Percentiles rank a stretch among this genome's conserved stretches.
phyloP scores from a whole-genome alignment of 2,113 vertebrate genomes.

The Poecile atricapillus region DNA sequence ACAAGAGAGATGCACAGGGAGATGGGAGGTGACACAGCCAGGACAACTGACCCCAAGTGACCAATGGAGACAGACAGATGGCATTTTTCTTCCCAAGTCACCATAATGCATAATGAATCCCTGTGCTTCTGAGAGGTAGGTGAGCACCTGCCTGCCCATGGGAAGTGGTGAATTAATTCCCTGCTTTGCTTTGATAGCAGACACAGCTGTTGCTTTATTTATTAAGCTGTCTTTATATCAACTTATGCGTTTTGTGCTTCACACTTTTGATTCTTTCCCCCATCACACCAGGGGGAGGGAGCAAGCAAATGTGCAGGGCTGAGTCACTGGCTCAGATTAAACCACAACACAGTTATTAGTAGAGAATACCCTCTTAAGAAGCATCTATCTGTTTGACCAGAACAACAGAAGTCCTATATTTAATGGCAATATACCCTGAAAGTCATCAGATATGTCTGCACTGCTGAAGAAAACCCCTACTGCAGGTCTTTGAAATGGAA shows the following conservation, averaged over 20 bases:
- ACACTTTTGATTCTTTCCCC: neutral
- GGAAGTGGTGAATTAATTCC: neutral
- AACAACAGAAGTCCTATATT: neutral
- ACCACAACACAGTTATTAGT: neutral
- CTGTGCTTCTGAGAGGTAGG: neutral
- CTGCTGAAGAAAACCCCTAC: neutral
- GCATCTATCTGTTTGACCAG: neutral
- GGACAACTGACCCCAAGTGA: neutral
- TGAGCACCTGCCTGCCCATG: neutral
- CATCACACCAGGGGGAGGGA: neutral
- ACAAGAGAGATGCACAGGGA: neutral
- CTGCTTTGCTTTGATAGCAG: neutral
- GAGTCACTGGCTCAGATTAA: neutral
- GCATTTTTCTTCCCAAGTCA: accelerated
- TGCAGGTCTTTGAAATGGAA: accelerated
- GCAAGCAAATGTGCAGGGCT: neutral
- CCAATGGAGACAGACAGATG: neutral
- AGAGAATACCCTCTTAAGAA: neutral
- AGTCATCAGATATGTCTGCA: neutral
- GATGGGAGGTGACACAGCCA: neutral
- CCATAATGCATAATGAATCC: accelerated
- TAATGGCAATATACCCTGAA: neutral
- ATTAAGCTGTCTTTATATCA: neutral
- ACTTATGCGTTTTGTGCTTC: neutral
- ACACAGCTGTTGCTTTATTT: neutral